These are phyloP conservation scores for Phaethon lepturus DNA, from an alignment of 2,113 vertebrate genomes.

Conservation along the genomic window DNA sequence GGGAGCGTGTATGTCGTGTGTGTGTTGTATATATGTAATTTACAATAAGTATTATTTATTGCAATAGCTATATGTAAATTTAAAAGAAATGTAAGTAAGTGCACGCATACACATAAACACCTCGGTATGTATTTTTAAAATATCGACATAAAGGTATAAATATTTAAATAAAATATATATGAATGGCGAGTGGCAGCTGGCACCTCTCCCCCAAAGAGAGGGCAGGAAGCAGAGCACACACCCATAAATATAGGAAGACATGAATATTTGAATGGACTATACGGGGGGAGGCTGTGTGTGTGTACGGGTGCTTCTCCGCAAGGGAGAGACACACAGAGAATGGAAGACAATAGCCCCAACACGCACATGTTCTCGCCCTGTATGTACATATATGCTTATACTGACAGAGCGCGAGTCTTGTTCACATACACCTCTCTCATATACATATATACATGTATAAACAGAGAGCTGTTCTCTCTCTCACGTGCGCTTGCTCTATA, in stretches of 20 bases:
- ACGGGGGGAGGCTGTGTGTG: not conserved
- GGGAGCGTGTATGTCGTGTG: accelerated
- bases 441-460: too few species aligned
- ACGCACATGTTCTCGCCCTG: too few species aligned
- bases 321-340: not conserved
- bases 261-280: not conserved
- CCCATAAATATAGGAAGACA: accelerated
- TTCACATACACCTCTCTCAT: not conserved
- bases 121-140: not conserved
- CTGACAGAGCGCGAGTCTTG: not conserved
- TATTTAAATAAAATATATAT: not conserved
- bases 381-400: accelerated
- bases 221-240: accelerated
- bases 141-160: not conserved
- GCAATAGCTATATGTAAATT: not conserved
- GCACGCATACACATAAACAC: too few species aligned
- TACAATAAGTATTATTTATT: not conserved
- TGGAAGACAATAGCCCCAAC: not conserved
- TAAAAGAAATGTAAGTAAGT: not conserved
- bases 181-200: too few species aligned
- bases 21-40: not conserved
- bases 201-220: not conserved
- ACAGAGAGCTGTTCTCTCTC: not conserved
- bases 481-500: not conserved
- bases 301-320: not conserved